These are phyloP conservation scores for Phocides pigmalion DNA, from an alignment of 1,140 invertebrate genomes.

Conservation along the genomic window DNA sequence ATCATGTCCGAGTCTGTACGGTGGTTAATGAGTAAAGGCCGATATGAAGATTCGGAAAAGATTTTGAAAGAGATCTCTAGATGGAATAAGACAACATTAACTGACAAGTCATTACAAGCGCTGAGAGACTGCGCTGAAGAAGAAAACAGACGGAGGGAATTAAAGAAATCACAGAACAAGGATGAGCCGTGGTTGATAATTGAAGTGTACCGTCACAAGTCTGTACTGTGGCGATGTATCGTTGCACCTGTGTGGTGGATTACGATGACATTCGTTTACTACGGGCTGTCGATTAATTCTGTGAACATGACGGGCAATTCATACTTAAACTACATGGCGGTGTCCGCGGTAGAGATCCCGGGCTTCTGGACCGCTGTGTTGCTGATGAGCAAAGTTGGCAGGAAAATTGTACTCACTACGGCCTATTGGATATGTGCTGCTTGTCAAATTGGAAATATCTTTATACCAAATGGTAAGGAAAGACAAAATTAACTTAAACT, in stretches of 20 bases:
- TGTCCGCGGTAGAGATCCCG: constrained; percentile 88
- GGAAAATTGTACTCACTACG: constrained; percentile 84
- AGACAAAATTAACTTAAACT: too few species aligned
- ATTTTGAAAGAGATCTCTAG: constrained; percentile 85
- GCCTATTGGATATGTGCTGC: constrained; percentile 85
- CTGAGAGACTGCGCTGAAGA: constrained; percentile 39
- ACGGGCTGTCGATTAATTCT: constrained; percentile 91
- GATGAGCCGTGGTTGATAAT: constrained; percentile 37
- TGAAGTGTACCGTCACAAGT: constrained; percentile 35
- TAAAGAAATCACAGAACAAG: constrained; percentile 36
- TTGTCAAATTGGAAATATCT: constrained; percentile 66
- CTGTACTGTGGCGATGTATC: constrained; percentile 83
- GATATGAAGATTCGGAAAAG: constrained; percentile 85
- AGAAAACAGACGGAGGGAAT: constrained; percentile 20
- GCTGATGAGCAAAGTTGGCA: constrained; percentile 85
- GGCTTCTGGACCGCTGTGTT: constrained; percentile 86
- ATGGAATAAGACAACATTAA: constrained; percentile 86
- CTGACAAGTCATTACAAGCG: constrained; percentile 81
- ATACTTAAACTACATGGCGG: constrained; percentile 88
- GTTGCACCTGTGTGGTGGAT: constrained; percentile 89
- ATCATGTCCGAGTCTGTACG: constrained; percentile 86
- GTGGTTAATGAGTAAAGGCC: constrained; percentile 89
- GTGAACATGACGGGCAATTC: constrained; percentile 88
- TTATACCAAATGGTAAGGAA: constrained; percentile 58
- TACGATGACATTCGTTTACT: constrained; percentile 89